phyloP scores from a whole-genome alignment of 2,888 invertebrate species.

The Hydraecia micacea region DNA sequence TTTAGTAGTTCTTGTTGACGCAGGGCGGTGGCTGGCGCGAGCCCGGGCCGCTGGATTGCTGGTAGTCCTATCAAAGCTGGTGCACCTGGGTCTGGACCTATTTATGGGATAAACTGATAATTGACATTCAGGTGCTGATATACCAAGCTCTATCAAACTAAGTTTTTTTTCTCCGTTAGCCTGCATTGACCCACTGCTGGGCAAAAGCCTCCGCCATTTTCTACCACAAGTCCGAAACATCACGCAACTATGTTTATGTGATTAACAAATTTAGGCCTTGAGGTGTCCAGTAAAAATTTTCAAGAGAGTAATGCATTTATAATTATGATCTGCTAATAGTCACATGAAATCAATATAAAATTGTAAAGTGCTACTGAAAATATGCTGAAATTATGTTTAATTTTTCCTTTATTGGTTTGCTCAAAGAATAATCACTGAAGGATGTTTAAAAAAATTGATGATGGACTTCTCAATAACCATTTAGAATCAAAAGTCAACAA shows the following conservation, averaged over 20 bases:
- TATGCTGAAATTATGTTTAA: background rate
- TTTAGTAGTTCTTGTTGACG: conserved; percentile 97
- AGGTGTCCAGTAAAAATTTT: background rate
- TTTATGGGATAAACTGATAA: background rate
- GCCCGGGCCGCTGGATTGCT: conserved; percentile 84
- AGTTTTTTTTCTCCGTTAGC: too few species aligned
- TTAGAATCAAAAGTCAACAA: background rate
- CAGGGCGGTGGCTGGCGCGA: conserved; percentile 94
- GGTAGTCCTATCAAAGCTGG: conserved; percentile 63
- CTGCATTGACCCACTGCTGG: too few species aligned
- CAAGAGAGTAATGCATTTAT: background rate
- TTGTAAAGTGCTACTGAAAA: background rate
- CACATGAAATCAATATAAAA: background rate
- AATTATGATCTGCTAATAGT: background rate
- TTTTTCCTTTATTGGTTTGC: background rate
- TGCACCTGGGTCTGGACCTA: conserved; percentile 74
- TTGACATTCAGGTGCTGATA: background rate
- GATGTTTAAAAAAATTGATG: background rate
- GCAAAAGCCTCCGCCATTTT: too few species aligned
- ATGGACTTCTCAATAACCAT: too few species aligned
- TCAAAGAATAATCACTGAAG: background rate
- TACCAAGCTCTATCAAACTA: background rate
- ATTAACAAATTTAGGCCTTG: background rate
- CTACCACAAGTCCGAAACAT: too few species aligned
- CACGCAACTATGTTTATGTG: background rate